These are phyloP conservation scores for Zapus hudsonius DNA, from an alignment of 2,113 vertebrate genomes.

Conservation along the genomic window DNA sequence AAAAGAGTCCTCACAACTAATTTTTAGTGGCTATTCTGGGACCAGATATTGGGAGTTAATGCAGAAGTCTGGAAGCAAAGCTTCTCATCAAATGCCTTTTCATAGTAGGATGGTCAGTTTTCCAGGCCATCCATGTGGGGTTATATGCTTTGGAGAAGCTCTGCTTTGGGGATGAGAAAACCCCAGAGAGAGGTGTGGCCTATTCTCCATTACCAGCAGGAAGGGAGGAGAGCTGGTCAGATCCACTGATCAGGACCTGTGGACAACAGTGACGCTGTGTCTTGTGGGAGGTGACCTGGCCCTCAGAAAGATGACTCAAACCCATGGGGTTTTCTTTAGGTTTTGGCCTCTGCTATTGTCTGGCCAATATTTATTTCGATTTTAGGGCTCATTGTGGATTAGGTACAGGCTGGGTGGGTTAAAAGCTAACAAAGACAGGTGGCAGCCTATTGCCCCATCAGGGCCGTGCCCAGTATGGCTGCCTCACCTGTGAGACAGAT, in stretches of 20 bases:
- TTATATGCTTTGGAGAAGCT: neutral
- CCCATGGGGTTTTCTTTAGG: neutral
- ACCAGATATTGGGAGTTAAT: neutral
- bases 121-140: neutral
- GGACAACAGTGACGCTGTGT: neutral
- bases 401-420: neutral
- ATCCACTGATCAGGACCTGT: neutral
- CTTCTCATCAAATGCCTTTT: neutral
- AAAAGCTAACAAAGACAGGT: neutral
- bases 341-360: neutral
- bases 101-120: neutral
- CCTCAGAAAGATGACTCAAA: neutral
- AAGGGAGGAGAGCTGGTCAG: neutral
- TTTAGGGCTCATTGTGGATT: neutral
- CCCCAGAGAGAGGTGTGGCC: neutral
- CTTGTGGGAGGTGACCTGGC: fast-evolving
- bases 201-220: neutral
- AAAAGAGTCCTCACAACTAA: too few relatives aligned
- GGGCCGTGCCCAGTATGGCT: neutral
- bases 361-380: neutral
- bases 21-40: neutral
- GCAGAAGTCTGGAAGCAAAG: neutral
- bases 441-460: neutral
- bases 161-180: neutral
- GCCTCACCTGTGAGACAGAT: neutral